Percentiles rank a stretch among this genome's conserved stretches.
Conservation (phyloP, 2,113 vertebrate species). For the Cricetomys ansorgei region DNA sequence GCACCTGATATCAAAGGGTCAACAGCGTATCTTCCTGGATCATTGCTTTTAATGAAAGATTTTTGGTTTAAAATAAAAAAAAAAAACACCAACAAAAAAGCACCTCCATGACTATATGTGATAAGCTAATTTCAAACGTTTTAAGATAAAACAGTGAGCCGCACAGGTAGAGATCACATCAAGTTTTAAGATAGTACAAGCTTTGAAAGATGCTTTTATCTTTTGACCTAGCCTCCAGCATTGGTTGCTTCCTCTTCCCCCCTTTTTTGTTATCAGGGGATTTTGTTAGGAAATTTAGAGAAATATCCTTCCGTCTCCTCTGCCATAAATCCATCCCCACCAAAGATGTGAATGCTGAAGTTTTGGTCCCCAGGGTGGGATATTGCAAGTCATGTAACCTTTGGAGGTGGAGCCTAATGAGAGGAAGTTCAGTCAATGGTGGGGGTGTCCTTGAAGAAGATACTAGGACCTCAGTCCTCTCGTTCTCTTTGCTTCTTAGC, state of each 20-base stretch:
- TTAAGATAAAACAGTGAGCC: neutral
- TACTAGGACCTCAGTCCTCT: no score
- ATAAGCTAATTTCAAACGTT: neutral
- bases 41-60: neutral
- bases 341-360: neutral
- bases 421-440: neutral
- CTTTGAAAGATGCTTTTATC: neutral
- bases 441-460: neutral
- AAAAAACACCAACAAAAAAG: neutral
- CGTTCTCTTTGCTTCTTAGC: neutral
- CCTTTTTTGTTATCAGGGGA: neutral
- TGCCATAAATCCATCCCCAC: neutral
- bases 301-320: neutral
- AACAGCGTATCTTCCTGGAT: neutral
- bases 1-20: neutral
- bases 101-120: neutral
- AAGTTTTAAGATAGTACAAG: conserved; percentile 27
- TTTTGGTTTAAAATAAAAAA: neutral
- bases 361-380: neutral
- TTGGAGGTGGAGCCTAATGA: neutral
- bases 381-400: neutral
- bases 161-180: neutral
- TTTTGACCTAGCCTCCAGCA: neutral
- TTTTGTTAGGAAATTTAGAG: neutral
- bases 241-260: no score